These are phyloP conservation scores for Oeneis ivallda DNA, from an alignment of 2,888 invertebrate species.

Conservation along the genomic window DNA sequence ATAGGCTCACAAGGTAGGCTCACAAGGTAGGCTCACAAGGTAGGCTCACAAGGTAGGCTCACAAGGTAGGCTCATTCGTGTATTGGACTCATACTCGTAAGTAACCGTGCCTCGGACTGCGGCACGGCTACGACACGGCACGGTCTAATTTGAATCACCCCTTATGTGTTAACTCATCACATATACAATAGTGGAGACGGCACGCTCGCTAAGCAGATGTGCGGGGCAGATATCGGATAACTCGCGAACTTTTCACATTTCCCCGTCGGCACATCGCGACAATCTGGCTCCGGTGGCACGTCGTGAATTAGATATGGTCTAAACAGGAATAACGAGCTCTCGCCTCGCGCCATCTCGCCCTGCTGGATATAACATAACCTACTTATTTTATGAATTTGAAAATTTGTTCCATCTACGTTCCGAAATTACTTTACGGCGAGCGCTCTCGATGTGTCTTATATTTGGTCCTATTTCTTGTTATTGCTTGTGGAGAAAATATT, in stretches of 20 bases:
- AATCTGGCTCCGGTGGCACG: slow-evolving; percentile 52
- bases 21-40: too few relatives aligned
- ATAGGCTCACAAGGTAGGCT: too few relatives aligned
- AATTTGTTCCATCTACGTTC: slow-evolving; percentile 33
- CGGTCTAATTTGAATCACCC: slow-evolving; percentile 18
- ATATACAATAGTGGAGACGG: slow-evolving; percentile 63
- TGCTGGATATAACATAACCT: slow-evolving; percentile 32
- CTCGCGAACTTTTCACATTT: slow-evolving; percentile 78
- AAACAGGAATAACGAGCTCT: slow-evolving; percentile 57
- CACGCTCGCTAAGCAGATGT: slow-evolving; percentile 71
- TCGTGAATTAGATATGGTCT: slow-evolving; percentile 61
- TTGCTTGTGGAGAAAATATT: slow-evolving; percentile 24
- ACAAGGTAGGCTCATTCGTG: too few relatives aligned
- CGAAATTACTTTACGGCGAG: slow-evolving; percentile 34
- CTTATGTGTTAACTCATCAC: slow-evolving; percentile 41
- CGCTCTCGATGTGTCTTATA: slow-evolving; percentile 12
- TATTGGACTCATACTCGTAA: too few relatives aligned
- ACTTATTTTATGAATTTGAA: slow-evolving; percentile 38
- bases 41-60: too few relatives aligned
- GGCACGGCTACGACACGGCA: too few relatives aligned
- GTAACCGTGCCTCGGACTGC: too few relatives aligned
- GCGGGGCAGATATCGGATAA: slow-evolving; percentile 68
- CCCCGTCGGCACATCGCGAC: slow-evolving; percentile 50
- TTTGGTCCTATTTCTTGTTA: slow-evolving; percentile 25
- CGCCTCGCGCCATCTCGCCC: slow-evolving; percentile 31